Evolutionary conservation across 2,888 invertebrate species (phyloP).

Genomic region (Cinara cedri): DNA sequence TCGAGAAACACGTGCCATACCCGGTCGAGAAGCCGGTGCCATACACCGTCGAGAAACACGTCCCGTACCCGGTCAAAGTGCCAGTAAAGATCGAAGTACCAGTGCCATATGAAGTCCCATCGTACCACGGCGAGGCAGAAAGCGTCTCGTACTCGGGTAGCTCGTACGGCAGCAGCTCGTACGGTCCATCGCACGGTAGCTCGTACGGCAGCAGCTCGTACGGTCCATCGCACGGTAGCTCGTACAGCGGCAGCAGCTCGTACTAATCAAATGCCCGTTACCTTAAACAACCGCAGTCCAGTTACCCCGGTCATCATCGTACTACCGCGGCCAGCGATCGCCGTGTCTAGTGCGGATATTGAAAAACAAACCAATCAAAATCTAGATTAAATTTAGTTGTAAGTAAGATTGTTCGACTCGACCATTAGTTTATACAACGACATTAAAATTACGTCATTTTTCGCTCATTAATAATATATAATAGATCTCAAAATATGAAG

Average conservation of each 20-base stretch:
- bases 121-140: conserved; percentile 40
- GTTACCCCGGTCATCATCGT: not conserved
- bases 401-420: not conserved
- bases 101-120: conserved; percentile 71
- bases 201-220: conserved; percentile 7
- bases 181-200: not conserved
- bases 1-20: conserved; percentile 65
- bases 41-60: conserved; percentile 61
- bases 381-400: conserved; percentile 26
- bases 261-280: not conserved
- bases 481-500: conserved; percentile 42
- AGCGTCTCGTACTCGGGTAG: not conserved
- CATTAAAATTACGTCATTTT: not conserved
- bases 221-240: not conserved
- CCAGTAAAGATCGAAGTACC: conserved; percentile 59
- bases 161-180: not conserved
- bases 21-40: conserved; percentile 64
- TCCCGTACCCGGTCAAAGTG: conserved; percentile 72
- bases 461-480: conserved; percentile 17
- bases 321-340: not conserved
- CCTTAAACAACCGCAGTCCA: not conserved
- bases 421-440: not conserved
- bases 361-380: conserved; percentile 24
- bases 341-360: no score
- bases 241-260: conserved; percentile 6